Base-by-base conservation (phyloP, 2,797 vertebrate genomes). In the Dicrostonyx torquatus region DNA sequence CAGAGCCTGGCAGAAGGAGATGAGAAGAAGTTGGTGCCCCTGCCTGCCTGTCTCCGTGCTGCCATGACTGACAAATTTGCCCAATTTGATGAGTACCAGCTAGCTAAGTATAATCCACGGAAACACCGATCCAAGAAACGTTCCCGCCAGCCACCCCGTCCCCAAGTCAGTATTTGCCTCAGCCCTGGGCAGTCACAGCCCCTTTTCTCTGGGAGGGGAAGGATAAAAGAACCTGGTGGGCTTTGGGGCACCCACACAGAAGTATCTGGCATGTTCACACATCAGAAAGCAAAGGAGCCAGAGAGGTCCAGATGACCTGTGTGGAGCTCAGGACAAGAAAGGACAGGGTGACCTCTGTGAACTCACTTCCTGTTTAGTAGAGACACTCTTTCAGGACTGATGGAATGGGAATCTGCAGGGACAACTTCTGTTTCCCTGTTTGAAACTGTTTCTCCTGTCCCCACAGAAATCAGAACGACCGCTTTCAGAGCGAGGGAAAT, bases 21-120 rank as follows among this genome's bases (percentile, higher is more conserved):
- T 13, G 62, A 75, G 37, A 55, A 91, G 8, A 94, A 87, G 48
- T 37, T 96, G 62, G 96, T 78, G 2, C 85, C 98, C 2, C 97
- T 99, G 96, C 99, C 99, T 0, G 97, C 98, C 87, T 99, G 99
- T 87, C 98, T 99, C 95, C 99, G 99, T 89, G 98, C 99, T 89
- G 98, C 98, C 0, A 98, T 99, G 98, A 95, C 93, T 0, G 98
- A 99, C 95, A 99, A 99, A 97, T 99, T 99, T 97, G 98, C 98
- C 96, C 98, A 99, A 97, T 99, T 99, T 97, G 98, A 94, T 53
- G 99, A 99, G 97, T 99, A 99, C 97, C 99, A 99, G 89, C 97
- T 99, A 97, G 99, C 99, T 64, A 99, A 99, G 90, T 99, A 99
- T 98, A 99, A 99, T 97, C 98, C 98, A 0, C 98, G 99, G 77